Conservation (phyloP, 2,113 vertebrate genomes). For the Ammodytes marinus region DNA sequence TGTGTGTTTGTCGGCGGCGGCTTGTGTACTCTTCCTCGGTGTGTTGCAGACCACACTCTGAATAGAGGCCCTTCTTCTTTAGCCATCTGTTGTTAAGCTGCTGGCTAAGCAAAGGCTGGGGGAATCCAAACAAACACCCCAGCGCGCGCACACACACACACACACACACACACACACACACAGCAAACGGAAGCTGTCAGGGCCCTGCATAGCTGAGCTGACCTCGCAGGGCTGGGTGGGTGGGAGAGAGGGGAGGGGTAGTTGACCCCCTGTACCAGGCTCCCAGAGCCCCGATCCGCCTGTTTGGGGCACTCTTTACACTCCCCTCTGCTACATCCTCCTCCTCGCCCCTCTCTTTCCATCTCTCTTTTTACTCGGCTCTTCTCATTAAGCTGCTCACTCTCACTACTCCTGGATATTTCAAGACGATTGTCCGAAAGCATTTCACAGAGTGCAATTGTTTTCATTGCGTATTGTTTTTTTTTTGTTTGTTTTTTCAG, state of each 20-base stretch:
- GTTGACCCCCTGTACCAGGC: conserved; percentile 92
- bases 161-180: conserved; percentile 50
- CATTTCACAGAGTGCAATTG: too few relatives aligned
- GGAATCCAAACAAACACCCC: conserved; percentile 94
- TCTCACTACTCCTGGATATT: conserved; percentile 48
- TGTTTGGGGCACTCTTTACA: conserved; percentile 89
- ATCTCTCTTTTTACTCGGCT: conserved; percentile 28
- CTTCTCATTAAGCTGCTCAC: conserved; percentile 42
- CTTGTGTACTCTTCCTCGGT: conserved; percentile 81
- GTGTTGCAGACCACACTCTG: conserved; percentile 84
- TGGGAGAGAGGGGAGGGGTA: neutral
- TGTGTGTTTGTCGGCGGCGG: conserved; percentile 71
- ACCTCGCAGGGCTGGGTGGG: conserved; percentile 84
- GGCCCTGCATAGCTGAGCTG: conserved; percentile 88
- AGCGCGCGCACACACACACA: conserved; percentile 75
- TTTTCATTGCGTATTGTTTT: too few relatives aligned
- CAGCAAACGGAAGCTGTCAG: conserved; percentile 95
- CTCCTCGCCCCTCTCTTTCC: conserved; percentile 57
- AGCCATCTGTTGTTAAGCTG: conserved; percentile 97
- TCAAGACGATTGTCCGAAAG: neutral
- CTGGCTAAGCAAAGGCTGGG: conserved; percentile 89
- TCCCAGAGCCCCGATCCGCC: conserved; percentile 81
- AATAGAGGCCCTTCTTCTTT: conserved; percentile 89
- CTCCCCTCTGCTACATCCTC: conserved; percentile 78
- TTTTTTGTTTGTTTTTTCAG: too few relatives aligned